A percentile compares a stretch with the other conserved stretches of the same genome.
phyloP scores from a whole-genome alignment of 2,888 invertebrate species.

The Agriotes lineatus region DNA sequence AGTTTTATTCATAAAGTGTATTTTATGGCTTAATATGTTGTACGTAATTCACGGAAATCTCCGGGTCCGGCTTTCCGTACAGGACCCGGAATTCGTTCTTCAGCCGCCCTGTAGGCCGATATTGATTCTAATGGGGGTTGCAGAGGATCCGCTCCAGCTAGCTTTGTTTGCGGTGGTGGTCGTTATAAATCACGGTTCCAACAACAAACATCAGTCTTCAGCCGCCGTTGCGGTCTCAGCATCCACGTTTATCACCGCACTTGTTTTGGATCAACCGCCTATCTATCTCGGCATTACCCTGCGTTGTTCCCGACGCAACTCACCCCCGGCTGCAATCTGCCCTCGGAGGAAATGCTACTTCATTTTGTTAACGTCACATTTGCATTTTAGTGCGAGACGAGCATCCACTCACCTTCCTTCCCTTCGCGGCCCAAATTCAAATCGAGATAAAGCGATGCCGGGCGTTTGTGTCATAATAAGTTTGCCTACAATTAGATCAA shows the following conservation, averaged over 20 bases:
- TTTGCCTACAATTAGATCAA: no score
- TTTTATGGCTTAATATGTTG: no score
- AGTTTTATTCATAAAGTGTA: no score
- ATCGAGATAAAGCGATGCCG: no score
- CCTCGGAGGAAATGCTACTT: slow-evolving; percentile 43
- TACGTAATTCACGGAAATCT: no score
- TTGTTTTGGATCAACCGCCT: slow-evolving; percentile 64
- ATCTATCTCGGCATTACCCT: slow-evolving; percentile 60
- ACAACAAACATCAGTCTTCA: slow-evolving; percentile 64
- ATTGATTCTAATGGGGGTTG: slow-evolving; percentile 50
- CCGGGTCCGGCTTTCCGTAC: no score
- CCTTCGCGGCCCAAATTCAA: no score
- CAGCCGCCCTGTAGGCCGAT: slow-evolving; percentile 34
- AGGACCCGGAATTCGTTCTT: not conserved
- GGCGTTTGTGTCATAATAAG: no score
- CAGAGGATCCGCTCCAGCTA: slow-evolving; percentile 48
- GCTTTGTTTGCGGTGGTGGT: slow-evolving; percentile 61
- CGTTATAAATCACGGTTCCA: slow-evolving; percentile 64
- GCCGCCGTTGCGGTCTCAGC: slow-evolving; percentile 62
- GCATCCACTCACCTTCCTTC: not conserved
- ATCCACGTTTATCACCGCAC: slow-evolving; percentile 65
- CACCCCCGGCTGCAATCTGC: slow-evolving; percentile 40
- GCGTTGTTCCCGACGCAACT: slow-evolving; percentile 43
- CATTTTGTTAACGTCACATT: slow-evolving; percentile 43
- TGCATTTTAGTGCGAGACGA: slow-evolving; percentile 27